These are phyloP conservation scores for Sciurus carolinensis DNA, from an alignment of 2,797 vertebrate species.

Conservation along the genomic window DNA sequence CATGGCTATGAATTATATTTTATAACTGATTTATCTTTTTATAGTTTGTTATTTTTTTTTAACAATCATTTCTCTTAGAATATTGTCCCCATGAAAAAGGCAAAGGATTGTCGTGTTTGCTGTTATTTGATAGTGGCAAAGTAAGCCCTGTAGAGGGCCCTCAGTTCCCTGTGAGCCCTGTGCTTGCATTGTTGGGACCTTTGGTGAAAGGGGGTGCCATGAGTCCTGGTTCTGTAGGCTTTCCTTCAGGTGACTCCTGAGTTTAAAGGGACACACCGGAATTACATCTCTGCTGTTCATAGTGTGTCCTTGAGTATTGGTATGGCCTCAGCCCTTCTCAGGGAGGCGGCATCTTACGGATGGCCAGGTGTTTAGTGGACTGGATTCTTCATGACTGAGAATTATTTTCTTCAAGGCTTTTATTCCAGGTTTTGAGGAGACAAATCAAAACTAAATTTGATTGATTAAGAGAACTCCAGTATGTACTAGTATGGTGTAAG, in stretches of 20 bases:
- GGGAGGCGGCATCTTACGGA: not conserved
- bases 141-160: not conserved
- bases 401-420: constrained; percentile 36
- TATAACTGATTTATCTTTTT: constrained; percentile 26
- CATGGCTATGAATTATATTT: constrained; percentile 10
- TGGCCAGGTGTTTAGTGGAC: constrained; percentile 11
- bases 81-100: constrained; percentile 56
- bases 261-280: not conserved
- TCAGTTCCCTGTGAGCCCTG: not conserved
- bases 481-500: constrained; percentile 40
- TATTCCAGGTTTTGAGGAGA: constrained; percentile 41
- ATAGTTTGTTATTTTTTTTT: not conserved
- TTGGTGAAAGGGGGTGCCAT: constrained; percentile 25
- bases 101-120: constrained; percentile 42
- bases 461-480: constrained; percentile 28
- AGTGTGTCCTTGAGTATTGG: constrained; percentile 34
- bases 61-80: not conserved
- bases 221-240: constrained; percentile 26
- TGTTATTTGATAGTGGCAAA: constrained; percentile 2
- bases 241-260: constrained; percentile 30
- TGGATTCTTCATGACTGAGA: constrained; percentile 44
- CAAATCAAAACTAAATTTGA: not conserved
- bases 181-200: not conserved
- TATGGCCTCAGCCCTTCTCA: not conserved
- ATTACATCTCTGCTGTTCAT: constrained; percentile 38